Conservation (phyloP, 2,888 invertebrate species). For the Cephus rjabovi region DNA sequence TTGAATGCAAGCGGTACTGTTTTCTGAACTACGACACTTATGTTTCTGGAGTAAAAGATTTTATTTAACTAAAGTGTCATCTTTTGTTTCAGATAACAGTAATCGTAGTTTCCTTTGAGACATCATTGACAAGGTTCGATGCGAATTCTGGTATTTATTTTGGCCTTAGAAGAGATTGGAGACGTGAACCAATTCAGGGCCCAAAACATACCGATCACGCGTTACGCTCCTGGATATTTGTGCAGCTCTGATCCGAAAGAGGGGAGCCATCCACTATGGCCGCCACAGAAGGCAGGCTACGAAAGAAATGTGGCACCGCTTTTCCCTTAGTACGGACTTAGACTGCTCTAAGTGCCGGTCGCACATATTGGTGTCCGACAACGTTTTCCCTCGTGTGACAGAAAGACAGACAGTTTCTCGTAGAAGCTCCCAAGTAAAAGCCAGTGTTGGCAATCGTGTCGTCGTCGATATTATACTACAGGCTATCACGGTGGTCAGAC, state of each 20-base stretch:
- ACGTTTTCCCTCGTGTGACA: conserved; percentile 60
- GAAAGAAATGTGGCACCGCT: conserved; percentile 62
- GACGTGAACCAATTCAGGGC: not conserved
- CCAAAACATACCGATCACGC: not conserved
- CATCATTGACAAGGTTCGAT: not conserved
- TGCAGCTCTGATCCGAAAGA: conserved; percentile 38
- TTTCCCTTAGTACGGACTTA: conserved; percentile 61
- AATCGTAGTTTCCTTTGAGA: not conserved
- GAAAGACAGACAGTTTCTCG: conserved; percentile 67
- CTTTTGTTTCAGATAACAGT: not conserved
- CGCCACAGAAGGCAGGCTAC: conserved; percentile 59
- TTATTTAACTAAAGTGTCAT: not conserved
- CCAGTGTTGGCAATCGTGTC: not conserved
- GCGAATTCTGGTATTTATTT: not conserved
- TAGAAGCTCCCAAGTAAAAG: not conserved
- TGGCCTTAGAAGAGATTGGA: not conserved
- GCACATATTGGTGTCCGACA: conserved; percentile 51
- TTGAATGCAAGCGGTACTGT: not conserved
- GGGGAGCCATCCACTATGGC: conserved; percentile 59
- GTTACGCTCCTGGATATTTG: conserved; percentile 51
- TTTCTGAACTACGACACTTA: not conserved
- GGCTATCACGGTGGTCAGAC: not conserved
- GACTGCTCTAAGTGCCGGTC: conserved; percentile 61
- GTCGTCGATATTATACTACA: not conserved
- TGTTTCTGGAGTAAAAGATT: not conserved